Evolutionary conservation across 1,140 invertebrate genomes (phyloP).

Genomic region (Choristoneura fumiferana): DNA sequence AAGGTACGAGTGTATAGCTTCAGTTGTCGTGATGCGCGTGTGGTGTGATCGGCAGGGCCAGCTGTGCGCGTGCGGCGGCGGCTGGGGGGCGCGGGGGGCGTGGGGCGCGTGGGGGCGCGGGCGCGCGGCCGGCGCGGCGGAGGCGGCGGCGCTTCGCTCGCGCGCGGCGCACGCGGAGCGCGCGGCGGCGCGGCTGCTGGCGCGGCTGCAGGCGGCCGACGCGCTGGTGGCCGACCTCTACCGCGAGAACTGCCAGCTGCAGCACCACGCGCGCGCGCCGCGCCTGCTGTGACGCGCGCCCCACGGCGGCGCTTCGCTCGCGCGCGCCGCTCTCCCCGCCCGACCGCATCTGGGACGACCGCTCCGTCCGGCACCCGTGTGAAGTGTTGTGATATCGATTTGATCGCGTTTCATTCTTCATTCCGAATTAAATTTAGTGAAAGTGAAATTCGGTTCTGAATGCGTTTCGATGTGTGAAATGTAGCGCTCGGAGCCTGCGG

Average conservation of each 20-base stretch:
- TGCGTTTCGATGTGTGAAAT: too few species aligned
- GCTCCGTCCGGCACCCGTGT: too few species aligned
- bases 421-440: not conserved
- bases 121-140: constrained; percentile 23
- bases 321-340: not conserved
- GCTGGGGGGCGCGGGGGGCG: too few species aligned
- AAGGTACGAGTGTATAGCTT: too few species aligned
- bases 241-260: constrained; percentile 88
- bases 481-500: too few species aligned
- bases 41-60: constrained; percentile 43
- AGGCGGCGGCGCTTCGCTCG: constrained; percentile 35
- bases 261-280: constrained; percentile 37
- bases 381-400: constrained; percentile 21
- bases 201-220: constrained; percentile 85
- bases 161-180: constrained; percentile 34
- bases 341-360: too few species aligned
- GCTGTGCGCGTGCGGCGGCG: not conserved
- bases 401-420: not conserved
- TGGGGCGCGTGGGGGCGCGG: constrained; percentile 25
- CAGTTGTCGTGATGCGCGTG: constrained; percentile 85
- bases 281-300: constrained; percentile 39
- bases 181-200: constrained; percentile 78
- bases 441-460: not conserved
- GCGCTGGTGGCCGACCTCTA: constrained; percentile 88
- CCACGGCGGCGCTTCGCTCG: constrained; percentile 6